Base-by-base conservation (phyloP, 1,140 invertebrate species). In the Leptopilina clavipes region DNA sequence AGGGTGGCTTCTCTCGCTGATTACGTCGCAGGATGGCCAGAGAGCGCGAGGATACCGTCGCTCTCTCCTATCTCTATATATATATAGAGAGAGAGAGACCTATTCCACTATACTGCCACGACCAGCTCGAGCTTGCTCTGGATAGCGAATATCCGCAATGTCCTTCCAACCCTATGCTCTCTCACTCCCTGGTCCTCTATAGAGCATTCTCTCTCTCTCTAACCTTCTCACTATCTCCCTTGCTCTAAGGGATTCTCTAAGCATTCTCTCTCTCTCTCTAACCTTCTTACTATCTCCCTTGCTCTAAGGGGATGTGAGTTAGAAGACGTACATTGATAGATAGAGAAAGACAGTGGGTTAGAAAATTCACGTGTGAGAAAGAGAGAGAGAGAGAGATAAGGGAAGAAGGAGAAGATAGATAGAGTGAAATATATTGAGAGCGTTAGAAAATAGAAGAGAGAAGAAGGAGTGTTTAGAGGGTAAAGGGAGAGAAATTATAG, bases 1-100 rank as follows among this genome's bases (percentile, higher is more conserved):
- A 73, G 71, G 81, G 82, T 83, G 73, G 79, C 84, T 88, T 88
- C 89, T 89, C 89, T 90, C 89, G 88, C 88, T 90, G 89, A 90
- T 90, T 90, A 90, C 89, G 89, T 90, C 88, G 89, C 88, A 88
- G 87, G 85, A 89, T 89, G 86, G 88, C 81, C 87, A 88, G 78
- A 86, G 83, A 86, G 85, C 83, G 82, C 81, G 85, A 86, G 85
- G 84, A 87, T 86, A 83, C 81, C 82, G 80, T 80, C 70, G 74
- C 71, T 79, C 77, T 80, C 71, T 65, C 22, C 59, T 65, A 5
- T 18, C 19, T 19, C 2, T 40, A 40, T 54, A 54, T 54, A 54
- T 17, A 19, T 19, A 18, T 75, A 71, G 77, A 12, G 5, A 73
- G 12, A 43, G 0, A 40, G 2, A 40, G 2, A 40, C 7, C 2